Conservation (phyloP, 64 coral and sea anemone genomes). For the Montipora capricornis region DNA sequence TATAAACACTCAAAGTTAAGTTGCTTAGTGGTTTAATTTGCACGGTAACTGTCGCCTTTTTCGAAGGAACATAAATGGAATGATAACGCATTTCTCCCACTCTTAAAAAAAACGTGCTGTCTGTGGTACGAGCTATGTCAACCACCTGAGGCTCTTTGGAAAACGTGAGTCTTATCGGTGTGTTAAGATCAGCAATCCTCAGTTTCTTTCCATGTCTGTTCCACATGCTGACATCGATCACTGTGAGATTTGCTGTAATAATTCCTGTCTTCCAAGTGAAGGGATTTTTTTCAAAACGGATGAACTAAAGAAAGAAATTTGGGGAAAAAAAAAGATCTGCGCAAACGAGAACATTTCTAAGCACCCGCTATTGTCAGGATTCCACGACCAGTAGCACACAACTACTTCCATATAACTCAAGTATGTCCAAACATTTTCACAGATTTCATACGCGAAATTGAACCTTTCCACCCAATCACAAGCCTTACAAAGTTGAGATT, state of each 20-base stretch:
- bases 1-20: slow-evolving; percentile 13
- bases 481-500: no score
- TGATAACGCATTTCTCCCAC: slow-evolving; percentile 47
- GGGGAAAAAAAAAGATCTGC: no score
- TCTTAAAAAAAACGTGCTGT: background rate
- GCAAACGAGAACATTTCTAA: no score
- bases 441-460: no score
- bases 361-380: no score
- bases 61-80: slow-evolving; percentile 4
- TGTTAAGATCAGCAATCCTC: background rate
- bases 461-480: no score
- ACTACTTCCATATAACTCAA: no score
- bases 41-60: slow-evolving; percentile 24
- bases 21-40: slow-evolving; percentile 11
- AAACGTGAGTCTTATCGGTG: slow-evolving; percentile 16
- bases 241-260: background rate
- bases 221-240: slow-evolving; percentile 14
- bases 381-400: no score
- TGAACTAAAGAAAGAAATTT: background rate
- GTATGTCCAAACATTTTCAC: no score
- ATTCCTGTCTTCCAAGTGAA: background rate
- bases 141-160: background rate
- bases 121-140: background rate
- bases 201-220: background rate
- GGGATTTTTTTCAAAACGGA: slow-evolving; percentile 1